phyloP scores from a whole-genome alignment of 2,888 invertebrate genomes.

The Protophormia terraenovae region DNA sequence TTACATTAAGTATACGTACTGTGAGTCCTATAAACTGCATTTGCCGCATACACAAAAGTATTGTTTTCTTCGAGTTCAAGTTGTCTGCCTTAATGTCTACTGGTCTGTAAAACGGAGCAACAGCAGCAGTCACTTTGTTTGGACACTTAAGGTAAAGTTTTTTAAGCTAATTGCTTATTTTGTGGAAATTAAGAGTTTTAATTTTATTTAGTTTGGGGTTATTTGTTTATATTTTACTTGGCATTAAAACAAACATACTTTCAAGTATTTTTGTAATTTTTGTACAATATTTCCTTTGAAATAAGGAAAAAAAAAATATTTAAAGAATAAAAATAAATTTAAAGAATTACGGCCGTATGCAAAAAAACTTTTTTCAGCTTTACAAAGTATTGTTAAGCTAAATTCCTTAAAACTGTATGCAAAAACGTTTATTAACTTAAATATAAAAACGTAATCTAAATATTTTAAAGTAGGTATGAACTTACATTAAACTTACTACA shows the following conservation, averaged over 20 bases:
- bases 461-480: too few species aligned
- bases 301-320: not conserved
- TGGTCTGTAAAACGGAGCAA: conserved; percentile 40
- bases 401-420: too few species aligned
- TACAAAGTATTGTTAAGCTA: too few species aligned
- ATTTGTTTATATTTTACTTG: conserved; percentile 64
- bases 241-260: conserved; percentile 23
- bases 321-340: not conserved
- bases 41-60: conserved; percentile 60
- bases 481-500: too few species aligned
- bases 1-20: not conserved
- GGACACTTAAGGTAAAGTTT: conserved; percentile 80
- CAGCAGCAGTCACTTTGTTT: conserved; percentile 73
- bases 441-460: too few species aligned
- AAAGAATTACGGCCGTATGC: too few species aligned
- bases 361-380: too few species aligned
- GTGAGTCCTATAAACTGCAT: conserved; percentile 43
- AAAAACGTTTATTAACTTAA: too few species aligned
- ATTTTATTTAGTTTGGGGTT: conserved; percentile 77
- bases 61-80: conserved; percentile 60
- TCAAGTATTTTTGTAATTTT: conserved; percentile 26
- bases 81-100: conserved; percentile 64
- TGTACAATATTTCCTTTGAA: conserved; percentile 27
- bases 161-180: conserved; percentile 80
- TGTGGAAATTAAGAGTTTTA: conserved; percentile 81